phyloP scores from a whole-genome alignment of 1,140 invertebrate genomes.

The Anastatus disparis region DNA sequence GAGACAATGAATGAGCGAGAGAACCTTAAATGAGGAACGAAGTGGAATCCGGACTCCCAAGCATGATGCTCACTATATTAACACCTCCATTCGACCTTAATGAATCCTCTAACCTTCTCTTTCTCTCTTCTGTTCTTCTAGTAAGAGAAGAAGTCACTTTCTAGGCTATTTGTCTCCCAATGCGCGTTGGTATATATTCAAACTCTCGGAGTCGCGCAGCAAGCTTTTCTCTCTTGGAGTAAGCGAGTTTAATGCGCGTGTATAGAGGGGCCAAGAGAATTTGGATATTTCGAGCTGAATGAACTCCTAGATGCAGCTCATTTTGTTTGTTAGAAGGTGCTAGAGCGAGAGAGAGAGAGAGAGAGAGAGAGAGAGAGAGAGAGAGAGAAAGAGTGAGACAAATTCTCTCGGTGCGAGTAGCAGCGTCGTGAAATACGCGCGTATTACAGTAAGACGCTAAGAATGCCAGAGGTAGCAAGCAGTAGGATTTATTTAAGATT shows the following conservation, averaged over 20 bases:
- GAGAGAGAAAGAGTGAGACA: not conserved
- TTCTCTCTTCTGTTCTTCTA: not conserved
- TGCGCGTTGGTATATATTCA: constrained; percentile 13
- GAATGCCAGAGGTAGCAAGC: too few relatives aligned
- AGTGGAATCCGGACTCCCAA: constrained; percentile 15
- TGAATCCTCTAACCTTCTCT: constrained; percentile 34
- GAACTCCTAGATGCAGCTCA: constrained; percentile 8
- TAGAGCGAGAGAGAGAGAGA: not conserved
- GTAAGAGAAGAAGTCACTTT: not conserved
- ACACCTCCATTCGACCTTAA: constrained; percentile 22
- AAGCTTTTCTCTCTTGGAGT: constrained; percentile 18
- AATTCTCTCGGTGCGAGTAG: too few relatives aligned
- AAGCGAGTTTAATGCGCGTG: constrained; percentile 24
- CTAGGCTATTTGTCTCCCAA: not conserved
- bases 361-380: not conserved
- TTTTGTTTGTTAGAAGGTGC: not conserved
- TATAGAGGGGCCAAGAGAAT: constrained; percentile 1
- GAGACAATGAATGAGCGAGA: too few relatives aligned
- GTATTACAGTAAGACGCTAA: too few relatives aligned
- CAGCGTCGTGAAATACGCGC: too few relatives aligned
- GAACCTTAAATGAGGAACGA: constrained; percentile 1
- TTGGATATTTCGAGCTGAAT: constrained; percentile 26
- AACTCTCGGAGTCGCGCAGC: not conserved
- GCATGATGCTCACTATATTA: constrained; percentile 30
- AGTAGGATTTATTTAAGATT: too few relatives aligned